Evolutionary conservation across 2,797 vertebrate genomes (phyloP), one percentile per base, ranked within the genome.

Genomic region (Mareca strepera): DNA sequence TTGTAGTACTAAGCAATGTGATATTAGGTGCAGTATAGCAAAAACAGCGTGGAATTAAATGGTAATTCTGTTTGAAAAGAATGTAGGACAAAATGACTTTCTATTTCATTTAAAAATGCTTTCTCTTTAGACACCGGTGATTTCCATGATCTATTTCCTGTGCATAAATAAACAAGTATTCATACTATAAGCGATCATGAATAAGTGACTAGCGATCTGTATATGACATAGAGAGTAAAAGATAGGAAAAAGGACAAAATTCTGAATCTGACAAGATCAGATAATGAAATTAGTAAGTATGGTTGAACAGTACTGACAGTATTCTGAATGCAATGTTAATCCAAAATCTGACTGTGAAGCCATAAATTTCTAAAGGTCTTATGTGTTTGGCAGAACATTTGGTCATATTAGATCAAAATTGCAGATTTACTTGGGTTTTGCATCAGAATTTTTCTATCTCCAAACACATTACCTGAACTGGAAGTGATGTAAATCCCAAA

Each of bases 41-140:
- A 86, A 93, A 87, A 81, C 9, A 82, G 35, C 33, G 17, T 41
- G 31, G 74, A 64, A 74, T 79, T 89, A 84, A 94, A 73, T 2
- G 3, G 59, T 37, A 73, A 29, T 77, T 41, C 74, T 33, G 10
- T 43, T 28, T 85, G 79, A 92, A 86, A 77, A 21, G 29, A 66
- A 74, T 20, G 9, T 23, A 26, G 41, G 46, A 59, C 13, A 92
- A 74, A 84, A 44, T 33, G 4, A 26, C 73, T 82, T 78, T 58
- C 22, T 62, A 37, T 79, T 82, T 80, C 16, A 50, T 29, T 74
- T 50, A 44, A 86, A 43, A 22, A 12, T 76, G 41, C 53, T 80
- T 72, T 88, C 77, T 87, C 37, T 69, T 33, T 66, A 59, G 31
- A 48, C 63, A 56, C 12, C 18, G 76, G 26, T 52, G 33, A 86